These are phyloP conservation scores for Nephrotoma flavescens DNA, from an alignment of 2,888 invertebrate genomes.

Conservation along the genomic window DNA sequence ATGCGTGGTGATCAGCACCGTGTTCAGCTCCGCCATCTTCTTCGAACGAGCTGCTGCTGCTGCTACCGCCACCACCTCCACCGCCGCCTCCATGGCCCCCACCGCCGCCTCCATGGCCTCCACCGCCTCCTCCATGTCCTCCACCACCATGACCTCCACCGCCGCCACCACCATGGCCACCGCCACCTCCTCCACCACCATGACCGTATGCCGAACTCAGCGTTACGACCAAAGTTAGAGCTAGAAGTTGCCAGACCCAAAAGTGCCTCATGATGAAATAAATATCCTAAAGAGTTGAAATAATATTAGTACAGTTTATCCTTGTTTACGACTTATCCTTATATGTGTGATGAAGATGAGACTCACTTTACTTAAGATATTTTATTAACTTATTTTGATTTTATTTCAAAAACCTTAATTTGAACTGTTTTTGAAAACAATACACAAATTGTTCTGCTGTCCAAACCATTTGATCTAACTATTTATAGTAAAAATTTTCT, in stretches of 20 bases:
- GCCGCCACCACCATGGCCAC: constrained; percentile 25
- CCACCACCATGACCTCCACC: constrained; percentile 46
- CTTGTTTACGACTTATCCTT: neutral
- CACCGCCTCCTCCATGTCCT: constrained; percentile 24
- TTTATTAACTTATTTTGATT: neutral
- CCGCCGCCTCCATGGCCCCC: neutral
- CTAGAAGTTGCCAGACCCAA: constrained; percentile 7
- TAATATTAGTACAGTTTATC: neutral
- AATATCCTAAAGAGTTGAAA: neutral
- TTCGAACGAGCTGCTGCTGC: constrained; percentile 13
- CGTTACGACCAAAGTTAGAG: neutral
- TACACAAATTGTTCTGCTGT: constrained; percentile 1
- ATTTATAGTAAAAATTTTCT: neutral
- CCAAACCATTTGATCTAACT: neutral
- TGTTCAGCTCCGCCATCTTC: constrained; percentile 26
- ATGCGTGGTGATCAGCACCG: constrained; percentile 23
- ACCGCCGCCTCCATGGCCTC: neutral
- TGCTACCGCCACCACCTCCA: neutral
- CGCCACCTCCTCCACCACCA: constrained; percentile 21
- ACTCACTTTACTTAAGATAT: neutral
- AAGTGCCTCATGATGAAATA: constrained; percentile 6
- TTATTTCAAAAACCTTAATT: neutral
- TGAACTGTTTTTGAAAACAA: constrained; percentile 3
- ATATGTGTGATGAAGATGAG: neutral
- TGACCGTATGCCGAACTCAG: neutral